Evolutionary conservation across 2,113 vertebrate genomes (phyloP).

Genomic region (Nerophis lumbriciformis): DNA sequence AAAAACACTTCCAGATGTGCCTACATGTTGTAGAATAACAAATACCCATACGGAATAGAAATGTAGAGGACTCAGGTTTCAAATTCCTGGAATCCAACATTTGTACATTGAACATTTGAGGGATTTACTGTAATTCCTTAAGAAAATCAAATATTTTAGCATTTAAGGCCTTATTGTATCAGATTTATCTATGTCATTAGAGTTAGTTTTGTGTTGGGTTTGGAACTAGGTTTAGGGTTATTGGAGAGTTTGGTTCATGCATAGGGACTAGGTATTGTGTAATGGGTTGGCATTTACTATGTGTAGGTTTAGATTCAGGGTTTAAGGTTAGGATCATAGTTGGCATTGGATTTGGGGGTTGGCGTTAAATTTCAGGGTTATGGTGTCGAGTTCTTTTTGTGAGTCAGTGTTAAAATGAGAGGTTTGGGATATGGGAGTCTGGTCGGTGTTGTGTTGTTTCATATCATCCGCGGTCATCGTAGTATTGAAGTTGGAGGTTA

Average conservation of each 20-base stretch:
- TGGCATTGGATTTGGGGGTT: background rate
- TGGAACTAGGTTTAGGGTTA: too few species aligned
- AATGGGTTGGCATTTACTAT: background rate
- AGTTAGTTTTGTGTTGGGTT: too few species aligned
- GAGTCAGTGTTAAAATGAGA: background rate
- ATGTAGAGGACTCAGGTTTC: slow-evolving; percentile 25
- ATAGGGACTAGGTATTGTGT: too few species aligned
- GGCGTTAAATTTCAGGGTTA: background rate
- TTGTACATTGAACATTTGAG: slow-evolving; percentile 39
- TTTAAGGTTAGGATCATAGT: background rate
- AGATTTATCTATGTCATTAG: too few species aligned
- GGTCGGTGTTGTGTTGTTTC: background rate
- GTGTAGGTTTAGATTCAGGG: background rate
- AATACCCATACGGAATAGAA: slow-evolving; percentile 21
- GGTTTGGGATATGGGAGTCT: background rate
- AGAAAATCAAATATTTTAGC: too few species aligned
- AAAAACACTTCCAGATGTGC: slow-evolving; percentile 57
- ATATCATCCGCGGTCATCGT: background rate
- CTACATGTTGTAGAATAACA: background rate
- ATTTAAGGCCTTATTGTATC: too few species aligned
- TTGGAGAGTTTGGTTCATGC: background rate
- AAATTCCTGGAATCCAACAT: slow-evolving; percentile 12
- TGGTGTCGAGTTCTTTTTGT: too few species aligned
- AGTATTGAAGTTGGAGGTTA: background rate
- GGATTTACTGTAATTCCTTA: slow-evolving; percentile 8